Conservation (phyloP, 2,888 invertebrate genomes). For the Drosophila pseudotalamancana region DNA sequence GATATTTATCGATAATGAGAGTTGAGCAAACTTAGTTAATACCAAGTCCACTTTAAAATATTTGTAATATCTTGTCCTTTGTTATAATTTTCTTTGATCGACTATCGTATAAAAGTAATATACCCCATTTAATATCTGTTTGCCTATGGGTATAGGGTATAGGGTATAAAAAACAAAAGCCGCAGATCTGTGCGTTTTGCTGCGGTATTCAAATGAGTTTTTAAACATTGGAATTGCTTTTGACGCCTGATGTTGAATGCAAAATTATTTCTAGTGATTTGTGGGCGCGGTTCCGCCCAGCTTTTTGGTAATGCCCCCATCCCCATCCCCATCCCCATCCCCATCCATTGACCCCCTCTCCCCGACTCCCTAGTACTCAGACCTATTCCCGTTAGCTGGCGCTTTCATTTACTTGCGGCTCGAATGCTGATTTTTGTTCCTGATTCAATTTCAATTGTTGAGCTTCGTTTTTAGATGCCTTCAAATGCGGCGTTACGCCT, state of each 20-base stretch:
- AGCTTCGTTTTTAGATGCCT: constrained; percentile 49
- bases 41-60: too few relatives aligned
- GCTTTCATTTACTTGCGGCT: constrained; percentile 64
- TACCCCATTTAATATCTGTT: neutral
- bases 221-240: constrained; percentile 72
- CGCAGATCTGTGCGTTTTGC: constrained; percentile 50
- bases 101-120: neutral
- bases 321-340: neutral
- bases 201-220: constrained; percentile 68
- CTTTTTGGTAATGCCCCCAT: neutral
- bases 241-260: constrained; percentile 72
- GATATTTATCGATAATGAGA: neutral
- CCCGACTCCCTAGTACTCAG: neutral
- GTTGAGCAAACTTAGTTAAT: too few relatives aligned
- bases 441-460: constrained; percentile 72
- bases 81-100: neutral
- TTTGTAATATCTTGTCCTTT: too few relatives aligned
- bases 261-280: constrained; percentile 66
- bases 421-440: constrained; percentile 70
- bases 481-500: constrained; percentile 31
- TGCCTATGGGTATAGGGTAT: neutral
- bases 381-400: neutral
- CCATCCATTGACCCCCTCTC: neutral
- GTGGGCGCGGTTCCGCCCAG: constrained; percentile 26
- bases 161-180: constrained; percentile 18